Evolutionary conservation across 2,797 vertebrate species (phyloP), one percentile per base, ranked within the genome.

Genomic region (Sebastes iracundus): DNA sequence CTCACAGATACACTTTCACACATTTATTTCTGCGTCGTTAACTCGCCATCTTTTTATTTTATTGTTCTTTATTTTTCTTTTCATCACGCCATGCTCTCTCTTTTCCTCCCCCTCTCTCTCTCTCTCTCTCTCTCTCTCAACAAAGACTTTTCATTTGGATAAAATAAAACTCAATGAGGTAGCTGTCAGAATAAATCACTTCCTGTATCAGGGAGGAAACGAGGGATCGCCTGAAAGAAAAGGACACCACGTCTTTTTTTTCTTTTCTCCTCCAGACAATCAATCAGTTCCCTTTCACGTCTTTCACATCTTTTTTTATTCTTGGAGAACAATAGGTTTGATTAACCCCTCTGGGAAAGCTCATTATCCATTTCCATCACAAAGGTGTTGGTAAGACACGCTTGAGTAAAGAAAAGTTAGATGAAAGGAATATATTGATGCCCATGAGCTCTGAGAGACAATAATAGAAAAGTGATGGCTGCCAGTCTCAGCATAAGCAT

Each of bases 131-230:
- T 33, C 33, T 38, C 32, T 62, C 9, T 81, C 78, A 84, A 88
- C 91, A 94, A 92, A 85, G 88, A 75, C 77, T 87, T 92, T 88
- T 90, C 73, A 81, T 90, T 85, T 80, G 85, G 83, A 83, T 90
- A 69, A 81, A 85, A 84, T 90, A 82, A 84, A 90, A 87, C 61
- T 87, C 90, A 93, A 85, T 88, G 90, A 94, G 89, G 87, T 83
- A 79, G 89, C 92, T 90, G 91, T 94, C 95, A 92, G 91, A 94
- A 93, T 93, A 93, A 94, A 95, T 94, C 88, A 83, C 81, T 85
- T 83, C 89, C 81, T 87, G 79, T 85, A 90, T 92, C 82, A 82
- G 62, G 67, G 74, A 90, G 87, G 86, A 86, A 91, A 84, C 77
- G 80, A 84, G 88, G 81, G 80, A 80, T 53, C 23, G 66, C 25